Conservation (phyloP, 2,797 vertebrate species). For the Antrozous pallidus region DNA sequence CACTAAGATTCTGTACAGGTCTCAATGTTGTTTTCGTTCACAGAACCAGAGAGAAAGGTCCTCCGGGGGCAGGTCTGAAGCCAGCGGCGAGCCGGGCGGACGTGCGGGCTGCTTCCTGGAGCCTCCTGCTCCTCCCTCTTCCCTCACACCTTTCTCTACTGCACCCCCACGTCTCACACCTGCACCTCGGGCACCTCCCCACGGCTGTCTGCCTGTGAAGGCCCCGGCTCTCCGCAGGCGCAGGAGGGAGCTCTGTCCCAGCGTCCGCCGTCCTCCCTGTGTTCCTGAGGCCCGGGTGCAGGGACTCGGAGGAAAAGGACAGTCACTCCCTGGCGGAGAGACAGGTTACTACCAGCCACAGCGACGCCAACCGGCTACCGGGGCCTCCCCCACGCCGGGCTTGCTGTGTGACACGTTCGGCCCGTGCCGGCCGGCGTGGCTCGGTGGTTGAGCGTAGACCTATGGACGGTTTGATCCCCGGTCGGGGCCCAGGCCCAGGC, state of each 20-base stretch:
- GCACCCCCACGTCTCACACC: background rate
- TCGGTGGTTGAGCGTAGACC: no score
- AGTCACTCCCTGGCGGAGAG: background rate
- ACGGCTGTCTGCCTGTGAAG: no score
- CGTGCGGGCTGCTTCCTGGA: no score
- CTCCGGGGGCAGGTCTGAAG: background rate
- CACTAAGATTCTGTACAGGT: no score
- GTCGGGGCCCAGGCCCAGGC: no score
- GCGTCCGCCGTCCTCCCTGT: background rate
- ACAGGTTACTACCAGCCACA: background rate
- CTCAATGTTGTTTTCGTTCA: no score
- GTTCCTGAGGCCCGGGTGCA: background rate
- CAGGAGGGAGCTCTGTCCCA: background rate
- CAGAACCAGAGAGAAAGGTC: fast-evolving
- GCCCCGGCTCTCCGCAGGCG: background rate
- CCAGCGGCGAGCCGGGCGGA: no score
- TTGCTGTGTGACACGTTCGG: no score
- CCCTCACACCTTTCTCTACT: background rate
- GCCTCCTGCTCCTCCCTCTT: no score
- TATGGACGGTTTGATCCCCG: no score
- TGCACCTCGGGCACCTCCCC: fast-evolving
- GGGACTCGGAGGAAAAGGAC: no score
- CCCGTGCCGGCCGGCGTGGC: no score
- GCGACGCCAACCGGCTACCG: fast-evolving
- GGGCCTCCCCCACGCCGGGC: fast-evolving